Evolutionary conservation across 2,888 invertebrate genomes (phyloP).

Genomic region (Pemphredon lugubris): DNA sequence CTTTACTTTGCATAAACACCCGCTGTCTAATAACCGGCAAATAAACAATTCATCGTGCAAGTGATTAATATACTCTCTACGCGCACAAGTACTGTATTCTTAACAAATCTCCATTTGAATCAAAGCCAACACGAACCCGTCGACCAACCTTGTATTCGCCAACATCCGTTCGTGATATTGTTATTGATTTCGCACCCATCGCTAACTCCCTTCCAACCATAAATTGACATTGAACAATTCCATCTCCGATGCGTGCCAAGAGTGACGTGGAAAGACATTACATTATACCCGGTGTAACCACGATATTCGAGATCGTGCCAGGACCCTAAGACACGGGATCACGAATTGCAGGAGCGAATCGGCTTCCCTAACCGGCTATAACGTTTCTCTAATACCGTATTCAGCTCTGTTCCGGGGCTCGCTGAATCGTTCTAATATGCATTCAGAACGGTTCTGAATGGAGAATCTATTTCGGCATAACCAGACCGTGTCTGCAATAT

Average conservation of each 20-base stretch:
- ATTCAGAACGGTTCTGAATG: conserved; percentile 69
- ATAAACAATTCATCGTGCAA: no score
- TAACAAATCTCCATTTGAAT: no score
- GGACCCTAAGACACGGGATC: conserved; percentile 57
- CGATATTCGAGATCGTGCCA: conserved; percentile 59
- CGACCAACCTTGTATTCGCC: no score
- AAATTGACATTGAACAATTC: conserved; percentile 20
- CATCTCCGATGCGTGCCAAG: neutral
- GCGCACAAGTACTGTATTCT: no score
- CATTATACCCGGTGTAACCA: conserved; percentile 36
- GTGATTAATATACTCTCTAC: no score
- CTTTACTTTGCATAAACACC: no score
- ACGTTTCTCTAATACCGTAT: conserved; percentile 72
- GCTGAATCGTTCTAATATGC: conserved; percentile 72
- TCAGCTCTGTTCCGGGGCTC: conserved; percentile 67
- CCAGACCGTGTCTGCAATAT: conserved; percentile 64
- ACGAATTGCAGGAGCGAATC: conserved; percentile 43
- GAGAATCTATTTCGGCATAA: conserved; percentile 68
- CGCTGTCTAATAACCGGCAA: no score
- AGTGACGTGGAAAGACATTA: conserved; percentile 32
- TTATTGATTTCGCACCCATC: neutral
- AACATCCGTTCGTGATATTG: no score
- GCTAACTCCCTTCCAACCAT: neutral
- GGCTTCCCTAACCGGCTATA: conserved; percentile 51
- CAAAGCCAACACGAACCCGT: no score